Base-by-base conservation (phyloP, 2,888 invertebrate species). In the Tetranychus truncatus region DNA sequence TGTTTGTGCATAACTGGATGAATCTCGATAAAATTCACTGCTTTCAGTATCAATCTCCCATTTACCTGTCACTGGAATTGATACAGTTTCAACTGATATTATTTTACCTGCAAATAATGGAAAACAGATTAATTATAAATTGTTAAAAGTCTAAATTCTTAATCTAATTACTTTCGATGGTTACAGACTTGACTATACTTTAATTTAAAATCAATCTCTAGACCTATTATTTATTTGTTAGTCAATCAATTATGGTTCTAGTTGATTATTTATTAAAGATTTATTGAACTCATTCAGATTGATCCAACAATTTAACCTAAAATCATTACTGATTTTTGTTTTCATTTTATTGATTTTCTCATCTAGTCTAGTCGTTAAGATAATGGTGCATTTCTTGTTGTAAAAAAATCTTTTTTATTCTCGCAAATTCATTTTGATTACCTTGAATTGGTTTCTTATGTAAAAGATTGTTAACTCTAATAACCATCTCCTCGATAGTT, bases 21-120 rank as follows among this genome's bases (percentile, higher is more conserved):
- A 46, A n/a, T 69, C 69, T 69, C 74, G 69, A 21, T 74, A 34
- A 55, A 15, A 55, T 55, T 55, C 55, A 18, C 44, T 44, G 2
- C 6, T 11, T 45, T 76, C 76, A 11, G 74, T 76, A 15, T 76
- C 74, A 21, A 76, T 69, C 9, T 55, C 45, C 76, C 76, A 76
- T 21, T 71, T 69, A 45, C 66, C 67, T 6, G 45, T 44, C 1
- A 76, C 72, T n/a, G 74, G 71, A 20, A 74, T 74, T 11, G 74
- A 18, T 15, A 76, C 66, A 15, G 76, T 76, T 69, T 76, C 76
- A 15, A 74, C 67, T 20, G 20, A 65, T 44, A 76, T 24, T 20
- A 76, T 76, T 74, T 71, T 21, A 15, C 75, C 75, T 75, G 66
- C 66, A 44, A 55, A 55, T 2, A 55, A 55, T 15, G 11, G 15